Evolutionary conservation across 1,140 invertebrate species (phyloP).

Genomic region (Zaprionus camerounensis): DNA sequence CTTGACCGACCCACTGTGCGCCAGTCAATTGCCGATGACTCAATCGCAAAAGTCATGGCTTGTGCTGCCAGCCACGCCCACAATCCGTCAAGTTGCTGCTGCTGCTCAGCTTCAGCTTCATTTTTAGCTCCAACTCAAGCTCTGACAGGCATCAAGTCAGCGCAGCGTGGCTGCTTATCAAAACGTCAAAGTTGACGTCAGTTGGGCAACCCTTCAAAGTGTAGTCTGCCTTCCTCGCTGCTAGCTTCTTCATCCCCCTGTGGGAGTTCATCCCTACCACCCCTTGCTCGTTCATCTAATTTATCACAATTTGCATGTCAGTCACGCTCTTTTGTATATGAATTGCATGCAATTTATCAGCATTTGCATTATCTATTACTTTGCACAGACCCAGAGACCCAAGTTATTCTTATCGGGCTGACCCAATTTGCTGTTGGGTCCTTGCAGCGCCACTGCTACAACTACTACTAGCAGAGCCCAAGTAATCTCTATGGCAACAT

Average conservation of each 20-base stretch:
- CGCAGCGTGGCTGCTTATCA: conserved; percentile 26
- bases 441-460: background rate
- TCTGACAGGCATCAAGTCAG: conserved; percentile 26
- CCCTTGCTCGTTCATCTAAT: conserved; percentile 46
- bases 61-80: conserved; percentile 30
- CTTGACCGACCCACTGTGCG: conserved; percentile 53
- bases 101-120: background rate
- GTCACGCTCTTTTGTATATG: conserved; percentile 67
- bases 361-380: conserved; percentile 48
- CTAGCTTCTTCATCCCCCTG: background rate
- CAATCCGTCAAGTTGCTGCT: conserved; percentile 9
- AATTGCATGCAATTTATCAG: conserved; percentile 80
- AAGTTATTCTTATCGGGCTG: background rate
- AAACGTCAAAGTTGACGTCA: conserved; percentile 32
- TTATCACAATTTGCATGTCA: conserved; percentile 79
- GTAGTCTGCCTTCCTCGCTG: background rate
- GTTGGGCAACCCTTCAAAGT: conserved; percentile 14
- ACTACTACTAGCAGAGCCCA: background rate
- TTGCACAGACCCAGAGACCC: conserved; percentile 39
- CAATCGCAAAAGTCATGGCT: conserved; percentile 15
- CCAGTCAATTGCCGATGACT: conserved; percentile 13
- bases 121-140: conserved; percentile 3
- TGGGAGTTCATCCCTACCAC: conserved; percentile 24
- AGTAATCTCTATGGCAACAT: conserved; percentile 8
- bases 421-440: background rate